Evolutionary conservation across 2,113 vertebrate genomes (phyloP).

Genomic region (Pelodiscus sinensis): DNA sequence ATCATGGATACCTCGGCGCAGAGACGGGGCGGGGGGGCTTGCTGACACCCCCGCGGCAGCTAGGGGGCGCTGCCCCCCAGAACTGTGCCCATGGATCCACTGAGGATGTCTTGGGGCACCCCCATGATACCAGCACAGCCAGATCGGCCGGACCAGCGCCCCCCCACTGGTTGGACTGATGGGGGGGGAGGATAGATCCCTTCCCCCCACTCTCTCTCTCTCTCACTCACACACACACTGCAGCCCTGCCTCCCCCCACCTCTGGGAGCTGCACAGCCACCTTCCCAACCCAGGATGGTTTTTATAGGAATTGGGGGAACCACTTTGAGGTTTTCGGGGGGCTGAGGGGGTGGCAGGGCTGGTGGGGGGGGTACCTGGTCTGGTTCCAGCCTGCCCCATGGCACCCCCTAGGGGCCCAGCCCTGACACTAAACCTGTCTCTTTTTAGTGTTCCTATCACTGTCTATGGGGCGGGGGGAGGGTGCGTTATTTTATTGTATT

Average conservation of each 20-base stretch:
- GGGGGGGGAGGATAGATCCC: no score
- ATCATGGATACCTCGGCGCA: neutral
- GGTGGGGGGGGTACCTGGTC: neutral
- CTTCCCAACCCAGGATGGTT: neutral
- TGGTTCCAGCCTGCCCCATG: neutral
- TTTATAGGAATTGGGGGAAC: slow-evolving; percentile 40
- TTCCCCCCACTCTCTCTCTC: no score
- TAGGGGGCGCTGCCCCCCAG: no score
- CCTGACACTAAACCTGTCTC: slow-evolving; percentile 37
- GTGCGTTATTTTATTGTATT: slow-evolving; percentile 52
- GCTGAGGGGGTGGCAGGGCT: neutral
- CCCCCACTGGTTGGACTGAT: neutral
- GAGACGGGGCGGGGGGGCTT: neutral
- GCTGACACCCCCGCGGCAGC: no score
- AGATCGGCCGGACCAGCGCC: neutral
- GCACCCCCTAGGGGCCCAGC: neutral
- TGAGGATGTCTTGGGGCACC: neutral
- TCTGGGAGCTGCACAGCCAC: neutral
- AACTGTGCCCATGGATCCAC: neutral
- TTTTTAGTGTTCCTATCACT: slow-evolving; percentile 7
- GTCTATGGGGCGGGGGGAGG: neutral
- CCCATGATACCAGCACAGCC: neutral
- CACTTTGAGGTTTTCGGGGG: neutral
- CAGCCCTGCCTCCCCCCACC: neutral
- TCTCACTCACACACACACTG: neutral